These are phyloP conservation scores for Adelosebastes latens DNA, from an alignment of 2,797 vertebrate genomes.

Conservation along the genomic window DNA sequence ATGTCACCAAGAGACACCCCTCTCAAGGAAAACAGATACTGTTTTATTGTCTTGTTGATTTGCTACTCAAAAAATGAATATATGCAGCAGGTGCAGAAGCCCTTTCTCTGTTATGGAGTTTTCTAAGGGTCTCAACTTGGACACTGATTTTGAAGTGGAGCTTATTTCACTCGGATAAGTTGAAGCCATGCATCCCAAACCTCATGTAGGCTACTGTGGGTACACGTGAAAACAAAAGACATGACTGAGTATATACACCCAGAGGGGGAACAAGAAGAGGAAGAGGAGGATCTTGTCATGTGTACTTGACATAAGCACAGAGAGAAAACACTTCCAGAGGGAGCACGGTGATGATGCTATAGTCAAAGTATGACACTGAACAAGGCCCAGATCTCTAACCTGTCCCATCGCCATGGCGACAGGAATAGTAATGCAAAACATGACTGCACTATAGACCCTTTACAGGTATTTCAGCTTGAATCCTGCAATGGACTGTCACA, in stretches of 20 bases:
- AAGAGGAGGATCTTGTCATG: conserved; percentile 8
- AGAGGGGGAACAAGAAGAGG: not conserved
- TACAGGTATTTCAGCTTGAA: not conserved
- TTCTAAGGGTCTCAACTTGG: not conserved
- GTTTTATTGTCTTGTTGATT: conserved; percentile 1
- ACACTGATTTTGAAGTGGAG: conserved; percentile 1
- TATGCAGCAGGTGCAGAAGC: not conserved
- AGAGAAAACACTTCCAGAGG: conserved; percentile 25
- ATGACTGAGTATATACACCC: not conserved
- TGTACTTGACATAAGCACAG: conserved; percentile 15
- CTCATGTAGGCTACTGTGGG: not conserved
- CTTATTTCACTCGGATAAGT: not conserved
- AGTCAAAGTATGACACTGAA: conserved; percentile 36
- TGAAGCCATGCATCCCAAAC: not conserved
- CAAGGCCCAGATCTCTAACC: conserved; percentile 12
- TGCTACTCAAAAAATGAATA: not conserved
- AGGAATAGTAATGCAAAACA: conserved; percentile 17
- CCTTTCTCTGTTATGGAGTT: not conserved
- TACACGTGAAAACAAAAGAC: not conserved
- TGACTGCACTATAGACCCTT: not conserved
- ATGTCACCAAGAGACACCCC: not conserved
- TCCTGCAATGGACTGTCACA: not conserved
- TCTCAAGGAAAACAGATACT: not conserved
- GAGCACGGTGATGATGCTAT: conserved; percentile 21
- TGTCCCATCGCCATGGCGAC: conserved; percentile 12